phyloP scores from a whole-genome alignment of 2,888 invertebrate species.

The Mythimna impura region DNA sequence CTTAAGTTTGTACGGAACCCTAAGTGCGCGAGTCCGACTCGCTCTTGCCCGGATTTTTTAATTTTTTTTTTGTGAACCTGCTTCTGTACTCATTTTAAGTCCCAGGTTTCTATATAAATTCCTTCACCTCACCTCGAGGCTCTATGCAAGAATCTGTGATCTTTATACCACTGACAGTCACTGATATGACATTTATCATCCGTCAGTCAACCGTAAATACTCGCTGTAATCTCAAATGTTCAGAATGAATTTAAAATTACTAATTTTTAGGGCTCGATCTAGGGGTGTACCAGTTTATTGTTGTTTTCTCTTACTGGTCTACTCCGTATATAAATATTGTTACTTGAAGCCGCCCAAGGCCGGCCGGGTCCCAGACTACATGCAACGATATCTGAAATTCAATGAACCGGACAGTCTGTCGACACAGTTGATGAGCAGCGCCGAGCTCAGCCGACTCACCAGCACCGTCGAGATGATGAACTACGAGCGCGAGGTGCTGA shows the following conservation, averaged over 20 bases:
- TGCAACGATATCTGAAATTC: constrained; percentile 53
- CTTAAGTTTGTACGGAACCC: no score
- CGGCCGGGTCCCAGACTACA: constrained; percentile 36
- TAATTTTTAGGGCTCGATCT: constrained; percentile 47
- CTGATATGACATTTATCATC: not conserved
- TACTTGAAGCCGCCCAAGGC: not conserved
- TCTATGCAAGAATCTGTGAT: not conserved
- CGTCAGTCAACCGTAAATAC: not conserved
- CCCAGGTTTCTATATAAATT: not conserved
- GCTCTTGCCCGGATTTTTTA: no score
- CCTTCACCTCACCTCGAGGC: not conserved
- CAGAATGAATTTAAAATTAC: constrained; percentile 57
- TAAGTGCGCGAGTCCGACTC: no score
- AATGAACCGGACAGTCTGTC: constrained; percentile 32
- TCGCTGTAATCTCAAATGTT: not conserved
- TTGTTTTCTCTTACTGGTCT: constrained; percentile 44
- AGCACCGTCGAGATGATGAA: constrained; percentile 64
- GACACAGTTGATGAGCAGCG: constrained; percentile 9
- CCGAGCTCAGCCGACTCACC: constrained; percentile 45
- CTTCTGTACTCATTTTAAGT: not conserved
- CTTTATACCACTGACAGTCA: not conserved
- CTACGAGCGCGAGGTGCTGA: constrained; percentile 60
- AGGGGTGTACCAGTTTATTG: constrained; percentile 57
- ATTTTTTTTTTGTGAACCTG: not conserved
- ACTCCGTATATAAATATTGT: constrained; percentile 33